Evolutionary conservation across 2,888 invertebrate genomes (phyloP).

Genomic region (Erebia aethiops): DNA sequence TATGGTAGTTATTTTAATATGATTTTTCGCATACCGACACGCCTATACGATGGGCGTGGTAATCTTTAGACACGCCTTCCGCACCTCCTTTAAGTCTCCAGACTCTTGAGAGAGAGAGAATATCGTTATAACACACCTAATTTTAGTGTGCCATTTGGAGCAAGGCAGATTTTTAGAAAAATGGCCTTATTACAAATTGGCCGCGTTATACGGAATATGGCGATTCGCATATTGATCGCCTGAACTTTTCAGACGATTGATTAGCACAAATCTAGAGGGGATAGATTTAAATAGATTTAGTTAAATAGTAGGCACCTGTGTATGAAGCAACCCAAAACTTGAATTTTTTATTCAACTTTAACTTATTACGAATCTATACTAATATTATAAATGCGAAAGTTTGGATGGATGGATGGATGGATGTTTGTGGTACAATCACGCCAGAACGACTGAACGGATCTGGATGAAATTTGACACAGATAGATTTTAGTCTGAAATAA

Average conservation of each 20-base stretch:
- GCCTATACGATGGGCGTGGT: constrained; percentile 71
- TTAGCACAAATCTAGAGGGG: constrained; percentile 54
- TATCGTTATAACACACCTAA: constrained; percentile 60
- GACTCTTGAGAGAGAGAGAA: constrained; percentile 56
- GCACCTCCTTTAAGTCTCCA: constrained; percentile 60
- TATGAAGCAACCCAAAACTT: background rate
- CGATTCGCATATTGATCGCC: constrained; percentile 72
- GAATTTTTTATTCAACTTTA: background rate
- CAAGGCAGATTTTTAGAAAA: constrained; percentile 44
- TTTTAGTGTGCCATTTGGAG: constrained; percentile 49
- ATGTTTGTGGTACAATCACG: too few relatives aligned
- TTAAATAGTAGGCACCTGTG: constrained; percentile 3
- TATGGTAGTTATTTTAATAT: constrained; percentile 33
- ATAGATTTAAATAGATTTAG: constrained; percentile 36
- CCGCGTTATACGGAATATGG: constrained; percentile 57
- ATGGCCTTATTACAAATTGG: constrained; percentile 46
- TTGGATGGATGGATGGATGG: too few relatives aligned
- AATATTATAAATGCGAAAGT: too few relatives aligned
- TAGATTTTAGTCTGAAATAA: too few relatives aligned
- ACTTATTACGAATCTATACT: too few relatives aligned
- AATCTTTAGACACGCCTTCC: constrained; percentile 64
- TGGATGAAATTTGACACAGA: too few relatives aligned
- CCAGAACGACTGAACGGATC: too few relatives aligned
- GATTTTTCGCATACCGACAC: constrained; percentile 52
- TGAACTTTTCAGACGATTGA: constrained; percentile 81